Conservation (phyloP, 1,140 invertebrate species). For the Bombus pascuorum region DNA sequence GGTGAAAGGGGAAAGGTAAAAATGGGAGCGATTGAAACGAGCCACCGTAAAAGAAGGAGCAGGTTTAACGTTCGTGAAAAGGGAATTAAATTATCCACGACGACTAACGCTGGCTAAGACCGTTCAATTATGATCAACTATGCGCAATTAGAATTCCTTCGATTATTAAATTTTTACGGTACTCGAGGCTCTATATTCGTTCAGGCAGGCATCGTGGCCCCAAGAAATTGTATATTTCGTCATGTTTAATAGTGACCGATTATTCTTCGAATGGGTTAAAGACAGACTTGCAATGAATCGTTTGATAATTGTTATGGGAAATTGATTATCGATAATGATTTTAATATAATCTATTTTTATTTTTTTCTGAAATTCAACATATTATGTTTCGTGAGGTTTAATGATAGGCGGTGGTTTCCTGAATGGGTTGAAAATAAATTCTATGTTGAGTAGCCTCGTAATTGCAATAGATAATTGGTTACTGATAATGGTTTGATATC, state of each 20-base stretch:
- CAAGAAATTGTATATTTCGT: neutral
- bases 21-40: slow-evolving; percentile 15
- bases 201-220: neutral
- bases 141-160: slow-evolving; percentile 23
- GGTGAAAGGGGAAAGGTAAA: neutral
- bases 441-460: too few species aligned
- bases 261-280: neutral
- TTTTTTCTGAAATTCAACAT: too few species aligned
- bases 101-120: neutral
- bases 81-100: slow-evolving; percentile 22
- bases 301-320: too few species aligned
- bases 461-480: too few species aligned
- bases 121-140: slow-evolving; percentile 18
- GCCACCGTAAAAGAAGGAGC: slow-evolving; percentile 3
- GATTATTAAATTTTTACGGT: slow-evolving; percentile 8
- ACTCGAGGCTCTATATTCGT: neutral
- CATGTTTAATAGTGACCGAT: neutral
- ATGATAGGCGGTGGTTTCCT: too few species aligned
- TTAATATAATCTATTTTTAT: too few species aligned
- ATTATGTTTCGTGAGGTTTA: too few species aligned
- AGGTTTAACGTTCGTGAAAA: slow-evolving; percentile 10
- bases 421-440: too few species aligned
- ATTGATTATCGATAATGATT: too few species aligned
- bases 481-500: too few species aligned
- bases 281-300: too few species aligned